These are phyloP conservation scores for Hemiprocne comata DNA, from an alignment of 2,113 vertebrate genomes.

Conservation along the genomic window DNA sequence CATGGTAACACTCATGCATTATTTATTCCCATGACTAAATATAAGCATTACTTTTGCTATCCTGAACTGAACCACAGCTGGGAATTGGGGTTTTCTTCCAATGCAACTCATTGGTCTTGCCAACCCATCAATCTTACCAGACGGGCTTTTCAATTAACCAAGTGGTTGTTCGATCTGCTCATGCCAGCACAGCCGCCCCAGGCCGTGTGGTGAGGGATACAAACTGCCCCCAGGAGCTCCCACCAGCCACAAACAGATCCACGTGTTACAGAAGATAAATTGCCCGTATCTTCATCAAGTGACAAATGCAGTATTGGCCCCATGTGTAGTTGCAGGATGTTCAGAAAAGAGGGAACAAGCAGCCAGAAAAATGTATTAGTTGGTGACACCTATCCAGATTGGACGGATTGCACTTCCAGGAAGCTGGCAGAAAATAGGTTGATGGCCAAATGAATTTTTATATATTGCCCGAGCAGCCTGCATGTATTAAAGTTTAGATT, in stretches of 20 bases:
- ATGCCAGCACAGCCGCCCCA: fast-evolving
- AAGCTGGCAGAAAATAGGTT: background rate
- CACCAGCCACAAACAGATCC: background rate
- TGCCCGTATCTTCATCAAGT: background rate
- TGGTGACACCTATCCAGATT: background rate
- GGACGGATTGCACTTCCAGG: background rate
- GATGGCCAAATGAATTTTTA: background rate
- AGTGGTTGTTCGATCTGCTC: fast-evolving
- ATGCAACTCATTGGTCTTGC: background rate
- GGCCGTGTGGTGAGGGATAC: fast-evolving
- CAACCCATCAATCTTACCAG: background rate
- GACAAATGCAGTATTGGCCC: background rate
- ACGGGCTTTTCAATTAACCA: background rate
- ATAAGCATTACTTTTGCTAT: background rate
- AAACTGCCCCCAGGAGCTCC: background rate
- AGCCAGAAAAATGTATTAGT: background rate
- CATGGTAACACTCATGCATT: background rate
- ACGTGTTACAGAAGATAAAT: fast-evolving
- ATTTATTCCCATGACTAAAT: background rate
- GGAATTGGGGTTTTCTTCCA: background rate
- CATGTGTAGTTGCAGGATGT: background rate
- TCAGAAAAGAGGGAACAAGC: background rate
- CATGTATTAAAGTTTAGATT: background rate
- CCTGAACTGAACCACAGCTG: background rate
- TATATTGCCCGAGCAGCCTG: background rate